These are phyloP conservation scores for Paratilapia polleni DNA, from an alignment of 2,113 vertebrate genomes.

Conservation along the genomic window DNA sequence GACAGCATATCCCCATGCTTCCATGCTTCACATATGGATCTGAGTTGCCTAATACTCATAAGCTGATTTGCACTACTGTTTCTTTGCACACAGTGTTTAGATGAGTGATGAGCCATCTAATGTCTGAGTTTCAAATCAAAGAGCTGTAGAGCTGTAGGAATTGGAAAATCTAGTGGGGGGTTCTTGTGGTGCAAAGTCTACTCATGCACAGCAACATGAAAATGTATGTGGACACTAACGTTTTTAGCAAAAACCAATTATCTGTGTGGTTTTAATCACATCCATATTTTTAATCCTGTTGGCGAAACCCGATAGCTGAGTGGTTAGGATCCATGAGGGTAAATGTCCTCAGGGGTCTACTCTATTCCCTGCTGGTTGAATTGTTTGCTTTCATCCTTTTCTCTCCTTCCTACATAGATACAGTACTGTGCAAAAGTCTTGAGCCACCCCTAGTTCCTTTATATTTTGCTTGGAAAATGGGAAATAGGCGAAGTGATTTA, in stretches of 20 bases:
- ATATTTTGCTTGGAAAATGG: no score
- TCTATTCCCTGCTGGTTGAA: background rate
- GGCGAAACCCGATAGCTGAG: background rate
- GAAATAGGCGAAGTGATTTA: no score
- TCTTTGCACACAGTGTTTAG: conserved; percentile 37
- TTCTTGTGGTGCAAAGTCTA: conserved; percentile 21
- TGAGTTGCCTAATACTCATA: conserved; percentile 30
- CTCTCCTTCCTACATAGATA: no score
- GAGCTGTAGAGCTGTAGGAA: background rate
- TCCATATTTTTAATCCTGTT: background rate
- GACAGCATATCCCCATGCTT: conserved; percentile 32
- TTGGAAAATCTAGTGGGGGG: background rate
- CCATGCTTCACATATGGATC: conserved; percentile 54
- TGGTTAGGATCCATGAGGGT: background rate
- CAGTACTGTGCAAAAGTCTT: background rate
- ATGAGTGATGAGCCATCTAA: conserved; percentile 56
- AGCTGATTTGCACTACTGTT: conserved; percentile 61
- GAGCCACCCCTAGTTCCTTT: background rate
- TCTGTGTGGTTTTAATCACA: background rate
- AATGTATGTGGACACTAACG: conserved; percentile 3
- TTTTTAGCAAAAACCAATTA: background rate
- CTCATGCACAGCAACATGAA: background rate
- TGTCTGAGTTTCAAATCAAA: conserved; percentile 35
- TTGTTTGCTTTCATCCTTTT: no score
- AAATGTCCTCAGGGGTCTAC: background rate